Evolutionary conservation across 2,888 invertebrate genomes (phyloP).

Genomic region (Athrips mouffetella): DNA sequence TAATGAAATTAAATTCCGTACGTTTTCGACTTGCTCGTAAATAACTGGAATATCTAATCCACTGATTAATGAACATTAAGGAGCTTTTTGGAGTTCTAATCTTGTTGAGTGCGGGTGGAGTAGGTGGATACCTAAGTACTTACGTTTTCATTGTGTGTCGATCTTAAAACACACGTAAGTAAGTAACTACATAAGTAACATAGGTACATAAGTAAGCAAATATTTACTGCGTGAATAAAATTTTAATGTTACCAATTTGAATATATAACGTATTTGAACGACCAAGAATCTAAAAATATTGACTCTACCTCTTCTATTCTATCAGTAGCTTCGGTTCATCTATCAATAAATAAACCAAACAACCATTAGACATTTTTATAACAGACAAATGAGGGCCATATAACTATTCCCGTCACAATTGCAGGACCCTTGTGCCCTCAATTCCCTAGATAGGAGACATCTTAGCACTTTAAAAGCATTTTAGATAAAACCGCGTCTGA

Average conservation of each 20-base stretch:
- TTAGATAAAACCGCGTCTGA: slow-evolving; percentile 59
- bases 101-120: slow-evolving; percentile 34
- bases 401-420: slow-evolving; percentile 37
- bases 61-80: slow-evolving; percentile 69
- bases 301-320: background rate
- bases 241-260: no score
- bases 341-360: slow-evolving; percentile 55
- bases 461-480: slow-evolving; percentile 66
- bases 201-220: background rate
- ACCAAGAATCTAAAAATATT: background rate
- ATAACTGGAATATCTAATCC: slow-evolving; percentile 74
- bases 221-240: no score
- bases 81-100: slow-evolving; percentile 49
- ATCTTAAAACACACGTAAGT: no score
- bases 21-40: slow-evolving; percentile 74
- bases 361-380: slow-evolving; percentile 61
- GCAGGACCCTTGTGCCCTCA: slow-evolving; percentile 19
- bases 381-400: slow-evolving; percentile 62
- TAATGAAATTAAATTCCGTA: slow-evolving; percentile 79
- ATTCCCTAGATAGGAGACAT: slow-evolving; percentile 45
- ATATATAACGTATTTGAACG: no score
- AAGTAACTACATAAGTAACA: background rate
- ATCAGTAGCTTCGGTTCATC: slow-evolving; percentile 30
- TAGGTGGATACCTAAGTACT: background rate
- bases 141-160: no score